Evolutionary conservation across 2,113 vertebrate genomes (phyloP).

Genomic region (Antechinus flavipes): DNA sequence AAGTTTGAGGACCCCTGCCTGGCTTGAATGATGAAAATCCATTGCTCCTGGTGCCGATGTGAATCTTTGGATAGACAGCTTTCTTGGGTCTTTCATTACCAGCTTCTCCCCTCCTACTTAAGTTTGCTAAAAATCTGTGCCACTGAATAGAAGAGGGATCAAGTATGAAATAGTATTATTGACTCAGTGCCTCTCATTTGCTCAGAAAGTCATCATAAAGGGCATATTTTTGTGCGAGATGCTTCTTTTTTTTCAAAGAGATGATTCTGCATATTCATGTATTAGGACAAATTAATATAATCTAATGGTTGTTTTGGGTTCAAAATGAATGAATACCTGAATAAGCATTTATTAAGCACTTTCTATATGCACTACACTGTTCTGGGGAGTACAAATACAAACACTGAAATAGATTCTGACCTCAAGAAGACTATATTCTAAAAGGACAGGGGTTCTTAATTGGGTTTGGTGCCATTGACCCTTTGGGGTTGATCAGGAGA

Average conservation of each 20-base stretch:
- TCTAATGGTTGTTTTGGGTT: too few species aligned
- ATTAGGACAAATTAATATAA: background rate
- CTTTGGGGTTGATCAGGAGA: too few species aligned
- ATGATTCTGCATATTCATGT: rapidly evolving
- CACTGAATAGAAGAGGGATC: background rate
- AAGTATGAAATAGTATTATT: background rate
- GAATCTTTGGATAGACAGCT: background rate
- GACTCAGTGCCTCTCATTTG: rapidly evolving
- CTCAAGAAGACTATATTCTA: background rate
- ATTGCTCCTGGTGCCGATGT: background rate
- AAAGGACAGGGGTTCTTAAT: too few species aligned
- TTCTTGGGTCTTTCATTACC: background rate
- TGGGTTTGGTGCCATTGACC: too few species aligned
- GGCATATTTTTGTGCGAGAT: rapidly evolving
- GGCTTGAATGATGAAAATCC: too few species aligned
- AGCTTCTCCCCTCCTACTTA: background rate
- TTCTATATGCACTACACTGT: background rate
- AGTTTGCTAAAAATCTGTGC: background rate
- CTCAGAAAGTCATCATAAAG: background rate
- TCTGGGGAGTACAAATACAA: background rate
- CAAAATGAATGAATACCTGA: background rate
- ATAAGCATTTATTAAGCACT: background rate
- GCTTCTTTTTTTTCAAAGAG: background rate
- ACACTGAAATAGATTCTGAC: background rate
- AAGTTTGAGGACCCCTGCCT: too few species aligned